Evolutionary conservation across 2,888 invertebrate genomes (phyloP), one percentile per base, ranked within the genome.

Genomic region (Xylota segnis): DNA sequence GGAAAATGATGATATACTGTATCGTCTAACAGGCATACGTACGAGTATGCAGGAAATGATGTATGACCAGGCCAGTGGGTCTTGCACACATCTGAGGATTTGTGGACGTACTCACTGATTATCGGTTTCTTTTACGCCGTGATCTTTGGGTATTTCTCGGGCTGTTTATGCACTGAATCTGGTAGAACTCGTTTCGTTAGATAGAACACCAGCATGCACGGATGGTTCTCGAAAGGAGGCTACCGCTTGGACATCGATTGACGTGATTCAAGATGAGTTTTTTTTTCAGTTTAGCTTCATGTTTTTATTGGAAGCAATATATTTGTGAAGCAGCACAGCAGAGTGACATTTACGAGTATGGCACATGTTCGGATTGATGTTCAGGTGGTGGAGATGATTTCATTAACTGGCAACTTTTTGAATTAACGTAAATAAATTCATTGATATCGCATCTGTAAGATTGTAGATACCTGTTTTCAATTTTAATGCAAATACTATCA

Each of bases 61-160:
- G 79, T 75, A 75, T 75, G 84, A 84, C 79, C 79, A 79, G 84
- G 84, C 84, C 84, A 84, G 79, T 84, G 65, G 84, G 84, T 84
- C 79, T 79, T 75, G 58, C 40, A 58, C 58, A 71, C 58, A 71
- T 74, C n/a, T 4, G 43, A 23, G 32, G 40, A 74, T 56, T 58
- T 52, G 61, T 58, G 32, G 45, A 54, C 59, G 29, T 32, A 52
- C 32, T 59, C 50, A 63, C 37, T 40, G 66, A 59, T 32, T 59
- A 59, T 52, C 65, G 9, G 56, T 68, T 70, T 56, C 56, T 70
- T 63, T 45, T 34, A 34, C 50, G 37, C 3, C 61, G 43, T 59
- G 43, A 52, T 56, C 70, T 71, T 47, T 59, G 27, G 71, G 72
- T 58, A 27, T 16, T 71, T 0, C 32, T 10, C 34, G 40, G 0